Base-by-base conservation (phyloP, 2,797 vertebrate species). In the Phylloscopus collybita region DNA sequence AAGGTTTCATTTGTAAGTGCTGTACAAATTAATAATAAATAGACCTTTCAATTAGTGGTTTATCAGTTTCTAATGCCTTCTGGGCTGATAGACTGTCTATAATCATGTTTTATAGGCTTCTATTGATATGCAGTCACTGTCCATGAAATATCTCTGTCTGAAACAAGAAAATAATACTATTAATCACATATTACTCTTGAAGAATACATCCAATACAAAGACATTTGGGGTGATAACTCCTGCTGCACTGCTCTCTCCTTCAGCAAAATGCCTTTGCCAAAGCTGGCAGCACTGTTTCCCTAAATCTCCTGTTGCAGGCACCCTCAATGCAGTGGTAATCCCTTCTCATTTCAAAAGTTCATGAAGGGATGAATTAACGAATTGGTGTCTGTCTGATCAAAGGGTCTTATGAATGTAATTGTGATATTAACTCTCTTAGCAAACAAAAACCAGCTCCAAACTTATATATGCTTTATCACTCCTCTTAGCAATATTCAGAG, bases 1-100 rank as follows among this genome's bases (percentile, higher is more conserved):
- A 4, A 79, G 45, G 23, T 86, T 81, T 90, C 21, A 67, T 88
- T 94, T 92, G 11, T 60, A 94, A 75, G 59, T 60, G 26, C 13
- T 49, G 16, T 59, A 65, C n/a, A 91, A 89, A 89, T 95, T 61
- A 87, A 69, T 74, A 93, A 85, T 61, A 93, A 85, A 80, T 66
- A 70, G 25, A 79, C 26, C 51, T 92, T 89, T 92, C 45, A 85
- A 56, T 95, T 91, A 83, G 36, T 1, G 1, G 27, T 83, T 90
- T 92, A 60, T 72, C 51, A 69, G 57, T 87, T 83, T 51, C 27
- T 86, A 81, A 61, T 65, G 20, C 13, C n/a, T 64, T 54, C 51
- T 51, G 30, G n/a, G 13, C 30, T 3, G 5, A 53, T 74, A 61
- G 27, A 64, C 29, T 83, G 9, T 50, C 80, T 80, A 62, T 66